phyloP scores from a whole-genome alignment of 2,113 vertebrate species.

The Planiliza haematocheilus region DNA sequence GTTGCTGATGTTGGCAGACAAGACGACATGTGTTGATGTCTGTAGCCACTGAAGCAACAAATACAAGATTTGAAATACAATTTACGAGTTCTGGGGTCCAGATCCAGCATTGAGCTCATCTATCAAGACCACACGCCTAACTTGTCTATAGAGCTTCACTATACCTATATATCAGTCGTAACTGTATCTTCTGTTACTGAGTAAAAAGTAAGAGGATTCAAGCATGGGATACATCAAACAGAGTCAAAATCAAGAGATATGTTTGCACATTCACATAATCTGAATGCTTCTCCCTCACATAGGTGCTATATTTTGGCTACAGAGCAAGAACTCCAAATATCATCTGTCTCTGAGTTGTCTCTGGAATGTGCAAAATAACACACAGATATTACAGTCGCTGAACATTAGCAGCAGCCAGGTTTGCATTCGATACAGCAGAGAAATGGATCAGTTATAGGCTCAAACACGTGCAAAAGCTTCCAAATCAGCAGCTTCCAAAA shows the following conservation, averaged over 20 bases:
- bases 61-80: not conserved
- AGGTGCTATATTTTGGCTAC: constrained; percentile 48
- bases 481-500: not conserved
- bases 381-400: not conserved
- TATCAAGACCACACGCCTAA: not conserved
- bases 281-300: not conserved
- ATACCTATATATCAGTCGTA: no score
- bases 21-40: not conserved
- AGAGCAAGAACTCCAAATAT: constrained; percentile 41
- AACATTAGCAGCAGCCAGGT: not conserved
- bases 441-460: not conserved
- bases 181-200: no score
- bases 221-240: not conserved
- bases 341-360: constrained; percentile 23
- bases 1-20: not conserved
- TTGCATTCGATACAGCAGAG: not conserved
- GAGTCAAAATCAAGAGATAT: not conserved
- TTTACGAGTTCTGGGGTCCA: not conserved
- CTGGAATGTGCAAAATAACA: constrained; percentile 22
- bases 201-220: no score
- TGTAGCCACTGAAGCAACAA: not conserved
- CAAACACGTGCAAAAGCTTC: not conserved
- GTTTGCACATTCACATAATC: not conserved
- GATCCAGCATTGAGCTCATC: not conserved
- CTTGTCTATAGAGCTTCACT: not conserved